Conservation (phyloP, 2,888 invertebrate species). For the Pseudococcus viburni region DNA sequence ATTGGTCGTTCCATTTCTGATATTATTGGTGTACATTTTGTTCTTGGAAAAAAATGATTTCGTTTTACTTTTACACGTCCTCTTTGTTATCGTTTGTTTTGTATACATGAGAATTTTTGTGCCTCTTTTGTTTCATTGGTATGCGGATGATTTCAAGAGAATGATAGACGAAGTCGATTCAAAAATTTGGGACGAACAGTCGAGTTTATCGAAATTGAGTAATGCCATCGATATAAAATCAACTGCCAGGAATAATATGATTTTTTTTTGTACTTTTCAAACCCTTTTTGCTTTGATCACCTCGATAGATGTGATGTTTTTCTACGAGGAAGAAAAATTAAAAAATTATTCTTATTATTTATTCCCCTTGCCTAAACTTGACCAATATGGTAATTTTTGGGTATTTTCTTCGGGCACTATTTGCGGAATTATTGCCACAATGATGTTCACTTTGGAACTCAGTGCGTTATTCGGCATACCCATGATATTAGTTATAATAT, state of each 20-base stretch:
- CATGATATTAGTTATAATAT: neutral
- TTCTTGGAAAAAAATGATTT: neutral
- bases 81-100: neutral
- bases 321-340: neutral
- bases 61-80: neutral
- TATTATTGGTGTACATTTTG: neutral
- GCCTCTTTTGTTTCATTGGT: neutral
- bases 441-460: neutral
- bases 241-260: neutral
- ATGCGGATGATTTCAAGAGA: neutral
- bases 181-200: neutral
- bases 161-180: neutral
- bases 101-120: neutral
- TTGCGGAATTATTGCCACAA: neutral
- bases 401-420: neutral
- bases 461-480: neutral
- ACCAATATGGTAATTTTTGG: neutral
- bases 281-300: neutral
- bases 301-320: neutral
- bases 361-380: neutral
- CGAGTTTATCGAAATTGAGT: neutral
- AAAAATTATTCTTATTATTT: conserved; percentile 2
- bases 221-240: neutral
- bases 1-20: neutral
- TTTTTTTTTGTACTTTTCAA: neutral